Evolutionary conservation across 2,113 vertebrate genomes (phyloP).

Genomic region (Cryptomyrus ogoouensis): DNA sequence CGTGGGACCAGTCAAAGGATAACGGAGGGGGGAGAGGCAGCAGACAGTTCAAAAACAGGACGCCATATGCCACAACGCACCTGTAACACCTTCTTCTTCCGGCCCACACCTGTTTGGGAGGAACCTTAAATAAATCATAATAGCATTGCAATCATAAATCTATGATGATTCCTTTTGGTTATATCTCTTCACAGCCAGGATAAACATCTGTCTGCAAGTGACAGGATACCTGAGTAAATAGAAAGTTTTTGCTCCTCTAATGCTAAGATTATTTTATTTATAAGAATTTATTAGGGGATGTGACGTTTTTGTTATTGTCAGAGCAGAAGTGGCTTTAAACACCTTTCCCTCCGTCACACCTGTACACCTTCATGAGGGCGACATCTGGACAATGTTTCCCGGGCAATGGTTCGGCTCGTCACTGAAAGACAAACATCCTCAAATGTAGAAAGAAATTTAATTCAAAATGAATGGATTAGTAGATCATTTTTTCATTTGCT

Average conservation of each 20-base stretch:
- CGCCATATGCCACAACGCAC: background rate
- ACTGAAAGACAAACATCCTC: background rate
- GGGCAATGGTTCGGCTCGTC: background rate
- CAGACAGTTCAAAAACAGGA: background rate
- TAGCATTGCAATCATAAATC: background rate
- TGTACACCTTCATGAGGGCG: background rate
- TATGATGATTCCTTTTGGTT: background rate
- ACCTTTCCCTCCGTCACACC: background rate
- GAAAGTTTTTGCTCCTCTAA: background rate
- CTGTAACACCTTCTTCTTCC: background rate
- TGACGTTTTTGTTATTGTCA: background rate
- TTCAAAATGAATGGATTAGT: background rate
- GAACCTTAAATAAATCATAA: background rate
- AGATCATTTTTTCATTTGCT: background rate
- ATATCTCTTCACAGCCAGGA: background rate
- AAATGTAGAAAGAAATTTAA: background rate
- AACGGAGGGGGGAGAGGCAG: background rate
- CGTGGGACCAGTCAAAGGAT: background rate
- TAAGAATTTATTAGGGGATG: background rate
- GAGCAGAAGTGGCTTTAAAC: background rate
- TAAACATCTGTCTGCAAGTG: background rate
- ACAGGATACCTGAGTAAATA: background rate
- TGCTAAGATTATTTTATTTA: background rate
- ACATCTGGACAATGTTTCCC: background rate
- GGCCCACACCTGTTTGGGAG: background rate